These are phyloP conservation scores for Mungos mungo DNA, from an alignment of 2,113 vertebrate genomes.

Conservation along the genomic window DNA sequence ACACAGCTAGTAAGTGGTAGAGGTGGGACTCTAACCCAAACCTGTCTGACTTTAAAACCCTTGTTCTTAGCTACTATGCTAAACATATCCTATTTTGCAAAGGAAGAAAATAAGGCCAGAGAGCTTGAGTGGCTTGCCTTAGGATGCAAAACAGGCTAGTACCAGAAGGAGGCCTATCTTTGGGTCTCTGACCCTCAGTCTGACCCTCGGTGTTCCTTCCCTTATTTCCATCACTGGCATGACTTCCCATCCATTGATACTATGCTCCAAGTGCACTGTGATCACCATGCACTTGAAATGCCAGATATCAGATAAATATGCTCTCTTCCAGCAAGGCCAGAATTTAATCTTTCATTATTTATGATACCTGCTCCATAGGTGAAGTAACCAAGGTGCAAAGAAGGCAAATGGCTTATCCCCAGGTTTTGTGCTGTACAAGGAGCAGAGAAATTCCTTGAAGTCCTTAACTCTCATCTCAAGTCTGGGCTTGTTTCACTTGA, in stretches of 20 bases:
- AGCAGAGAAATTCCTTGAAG: constrained; percentile 69
- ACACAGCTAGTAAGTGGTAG: not conserved
- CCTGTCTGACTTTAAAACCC: not conserved
- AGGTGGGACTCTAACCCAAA: not conserved
- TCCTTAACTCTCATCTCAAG: constrained; percentile 75
- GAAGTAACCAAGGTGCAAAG: constrained; percentile 46
- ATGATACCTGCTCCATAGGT: constrained; percentile 30
- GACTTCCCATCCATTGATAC: not conserved
- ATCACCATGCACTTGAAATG: not conserved
- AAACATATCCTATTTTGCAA: constrained; percentile 6
- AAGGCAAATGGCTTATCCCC: constrained; percentile 55
- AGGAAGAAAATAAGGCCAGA: constrained; percentile 24
- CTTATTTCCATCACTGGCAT: not conserved
- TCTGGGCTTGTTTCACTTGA: constrained; percentile 70
- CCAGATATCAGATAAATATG: constrained; percentile 3
- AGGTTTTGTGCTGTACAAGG: constrained; percentile 43
- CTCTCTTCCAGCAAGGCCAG: constrained; percentile 32
- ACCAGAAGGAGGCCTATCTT: constrained; percentile 27
- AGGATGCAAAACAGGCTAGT: constrained; percentile 35
- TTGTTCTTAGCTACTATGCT: not conserved
- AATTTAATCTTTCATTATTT: constrained; percentile 39
- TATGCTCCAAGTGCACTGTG: not conserved
- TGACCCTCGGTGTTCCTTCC: not conserved
- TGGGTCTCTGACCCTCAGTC: not conserved
- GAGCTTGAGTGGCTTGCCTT: not conserved